Conservation (phyloP, 2,888 invertebrate genomes). For the Drymonia ruficornis region DNA sequence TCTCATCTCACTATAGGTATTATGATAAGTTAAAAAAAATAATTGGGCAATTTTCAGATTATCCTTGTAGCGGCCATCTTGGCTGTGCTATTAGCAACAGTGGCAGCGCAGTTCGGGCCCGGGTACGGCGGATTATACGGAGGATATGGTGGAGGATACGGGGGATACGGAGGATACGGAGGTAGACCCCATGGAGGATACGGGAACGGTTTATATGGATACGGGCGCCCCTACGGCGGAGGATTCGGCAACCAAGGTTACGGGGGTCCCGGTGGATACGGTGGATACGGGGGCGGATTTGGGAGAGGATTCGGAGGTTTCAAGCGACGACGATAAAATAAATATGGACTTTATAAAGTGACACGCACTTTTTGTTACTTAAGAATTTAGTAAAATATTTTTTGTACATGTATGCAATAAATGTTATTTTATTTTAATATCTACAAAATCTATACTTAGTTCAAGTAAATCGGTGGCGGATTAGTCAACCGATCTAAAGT, state of each 20-base stretch:
- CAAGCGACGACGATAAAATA: conserved; percentile 17
- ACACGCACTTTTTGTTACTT: not conserved
- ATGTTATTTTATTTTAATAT: not conserved
- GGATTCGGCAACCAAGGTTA: not conserved
- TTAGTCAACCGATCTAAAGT: conserved; percentile 52
- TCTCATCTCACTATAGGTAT: no score
- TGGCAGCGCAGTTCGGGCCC: conserved; percentile 2
- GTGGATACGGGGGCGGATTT: conserved; percentile 2
- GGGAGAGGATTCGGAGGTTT: conserved; percentile 21
- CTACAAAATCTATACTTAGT: not conserved
- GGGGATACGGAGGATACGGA: not conserved
- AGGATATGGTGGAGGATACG: conserved; percentile 1
- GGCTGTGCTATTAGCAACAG: not conserved
- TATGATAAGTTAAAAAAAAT: no score
- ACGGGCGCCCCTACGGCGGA: not conserved
- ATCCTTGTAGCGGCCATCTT: conserved; percentile 5
- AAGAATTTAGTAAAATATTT: not conserved
- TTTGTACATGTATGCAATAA: no score
- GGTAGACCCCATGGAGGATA: not conserved
- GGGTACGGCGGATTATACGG: conserved; percentile 7
- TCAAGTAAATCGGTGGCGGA: conserved; percentile 32
- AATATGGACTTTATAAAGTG: not conserved
- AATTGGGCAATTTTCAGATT: conserved; percentile 11
- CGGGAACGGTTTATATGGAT: not conserved
- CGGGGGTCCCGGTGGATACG: conserved; percentile 5